Conservation (phyloP, 2,113 vertebrate species). For the Brachypodius melanocephalos region DNA sequence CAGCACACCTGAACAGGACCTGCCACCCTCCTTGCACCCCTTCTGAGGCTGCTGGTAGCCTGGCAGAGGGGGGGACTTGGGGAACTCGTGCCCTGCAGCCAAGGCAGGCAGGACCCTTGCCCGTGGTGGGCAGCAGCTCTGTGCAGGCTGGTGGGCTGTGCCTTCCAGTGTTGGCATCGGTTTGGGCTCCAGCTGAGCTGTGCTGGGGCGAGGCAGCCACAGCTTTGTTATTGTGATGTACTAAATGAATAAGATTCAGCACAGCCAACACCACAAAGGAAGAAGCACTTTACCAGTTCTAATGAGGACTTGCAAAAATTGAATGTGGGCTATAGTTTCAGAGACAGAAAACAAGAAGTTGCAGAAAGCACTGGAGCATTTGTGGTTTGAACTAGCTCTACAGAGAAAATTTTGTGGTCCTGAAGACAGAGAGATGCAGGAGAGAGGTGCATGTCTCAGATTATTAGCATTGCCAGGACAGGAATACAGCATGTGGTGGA, state of each 20-base stretch:
- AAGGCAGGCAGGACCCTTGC: not conserved
- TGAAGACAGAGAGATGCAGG: not conserved
- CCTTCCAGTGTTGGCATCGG: not conserved
- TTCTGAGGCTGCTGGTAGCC: rapidly evolving
- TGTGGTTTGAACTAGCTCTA: not conserved
- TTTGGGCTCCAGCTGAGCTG: not conserved
- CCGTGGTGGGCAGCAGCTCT: rapidly evolving
- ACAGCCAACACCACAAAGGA: not conserved
- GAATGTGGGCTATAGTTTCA: not conserved
- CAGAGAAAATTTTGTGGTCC: not conserved
- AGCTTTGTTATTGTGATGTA: not conserved
- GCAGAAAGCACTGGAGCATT: not conserved
- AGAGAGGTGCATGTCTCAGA: not conserved
- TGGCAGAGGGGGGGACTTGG: not conserved
- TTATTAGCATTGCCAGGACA: not conserved
- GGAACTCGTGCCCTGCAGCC: not conserved
- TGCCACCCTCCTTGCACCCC: not conserved
- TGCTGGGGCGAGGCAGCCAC: not conserved
- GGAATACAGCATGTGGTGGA: not conserved
- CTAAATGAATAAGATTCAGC: not conserved
- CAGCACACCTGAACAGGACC: not conserved
- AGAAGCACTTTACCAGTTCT: not conserved
- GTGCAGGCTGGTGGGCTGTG: not conserved
- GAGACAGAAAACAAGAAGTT: not conserved
- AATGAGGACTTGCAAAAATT: not conserved